Evolutionary conservation across 2,797 vertebrate genomes (phyloP).

Genomic region (Bradypodion pumilum): DNA sequence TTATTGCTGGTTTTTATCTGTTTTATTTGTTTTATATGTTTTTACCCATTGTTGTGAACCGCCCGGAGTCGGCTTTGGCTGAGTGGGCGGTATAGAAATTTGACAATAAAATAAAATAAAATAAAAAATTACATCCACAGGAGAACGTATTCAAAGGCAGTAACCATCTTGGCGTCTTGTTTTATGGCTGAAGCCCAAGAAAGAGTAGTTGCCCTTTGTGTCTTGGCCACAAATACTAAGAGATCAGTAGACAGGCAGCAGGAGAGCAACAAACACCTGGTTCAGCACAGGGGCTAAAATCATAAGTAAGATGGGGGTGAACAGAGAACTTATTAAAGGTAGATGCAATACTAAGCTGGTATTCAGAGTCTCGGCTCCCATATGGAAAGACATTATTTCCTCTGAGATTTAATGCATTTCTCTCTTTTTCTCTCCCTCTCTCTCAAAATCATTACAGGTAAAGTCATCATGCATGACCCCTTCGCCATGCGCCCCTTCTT

Average conservation of each 20-base stretch:
- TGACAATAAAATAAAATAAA: too few relatives aligned
- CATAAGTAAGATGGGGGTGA: too few relatives aligned
- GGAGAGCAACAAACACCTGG: too few relatives aligned
- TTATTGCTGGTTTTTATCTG: too few relatives aligned
- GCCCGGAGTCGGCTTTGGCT: too few relatives aligned
- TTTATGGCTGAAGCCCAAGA: background rate
- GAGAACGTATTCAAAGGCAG: too few relatives aligned
- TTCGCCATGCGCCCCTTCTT: slow-evolving; percentile 96
- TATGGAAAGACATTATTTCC: background rate
- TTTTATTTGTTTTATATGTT: too few relatives aligned
- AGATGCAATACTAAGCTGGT: background rate
- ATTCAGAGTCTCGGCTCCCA: background rate
- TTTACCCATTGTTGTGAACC: too few relatives aligned
- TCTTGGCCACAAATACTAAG: too few relatives aligned
- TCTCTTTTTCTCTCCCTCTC: too few relatives aligned
- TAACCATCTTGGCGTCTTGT: background rate
- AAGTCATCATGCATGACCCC: slow-evolving; percentile 90
- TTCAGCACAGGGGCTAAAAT: background rate
- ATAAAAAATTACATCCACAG: background rate
- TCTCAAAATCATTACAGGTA: slow-evolving; percentile 72
- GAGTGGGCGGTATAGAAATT: too few relatives aligned
- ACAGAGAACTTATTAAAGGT: background rate
- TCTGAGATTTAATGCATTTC: background rate
- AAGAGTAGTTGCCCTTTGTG: background rate
- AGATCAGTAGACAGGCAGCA: background rate